Percentiles rank a stretch among this genome's conserved stretches.
Evolutionary conservation across 2,113 vertebrate species (phyloP).

Genomic region (Mesoclemmys tuberculata): DNA sequence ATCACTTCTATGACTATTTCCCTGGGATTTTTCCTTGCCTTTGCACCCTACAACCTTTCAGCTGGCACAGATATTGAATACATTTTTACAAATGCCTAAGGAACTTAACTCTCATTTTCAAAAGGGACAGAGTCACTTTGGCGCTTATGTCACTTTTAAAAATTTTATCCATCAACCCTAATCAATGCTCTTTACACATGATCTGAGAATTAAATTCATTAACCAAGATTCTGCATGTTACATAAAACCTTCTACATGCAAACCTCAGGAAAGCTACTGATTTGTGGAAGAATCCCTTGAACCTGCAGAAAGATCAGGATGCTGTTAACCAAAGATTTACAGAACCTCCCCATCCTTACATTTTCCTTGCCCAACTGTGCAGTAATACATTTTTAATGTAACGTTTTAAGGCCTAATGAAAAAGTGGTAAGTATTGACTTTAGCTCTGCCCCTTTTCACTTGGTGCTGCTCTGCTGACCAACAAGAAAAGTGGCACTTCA

Average conservation of each 20-base stretch:
- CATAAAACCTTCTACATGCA: rapidly evolving
- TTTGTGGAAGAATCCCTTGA: background rate
- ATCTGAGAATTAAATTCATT: background rate
- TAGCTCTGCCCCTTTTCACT: background rate
- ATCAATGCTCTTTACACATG: background rate
- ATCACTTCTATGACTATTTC: background rate
- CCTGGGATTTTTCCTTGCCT: background rate
- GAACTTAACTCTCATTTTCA: background rate
- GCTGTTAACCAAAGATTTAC: background rate
- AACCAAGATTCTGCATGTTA: background rate
- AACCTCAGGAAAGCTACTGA: rapidly evolving
- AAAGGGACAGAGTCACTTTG: background rate
- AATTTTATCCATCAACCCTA: background rate
- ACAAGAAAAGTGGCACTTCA: background rate
- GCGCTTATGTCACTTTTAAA: background rate
- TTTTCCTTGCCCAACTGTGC: background rate
- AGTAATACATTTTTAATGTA: constrained; percentile 41
- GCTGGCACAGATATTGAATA: background rate
- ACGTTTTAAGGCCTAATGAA: constrained; percentile 46
- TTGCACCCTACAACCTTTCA: background rate
- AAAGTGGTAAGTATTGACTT: constrained; percentile 62
- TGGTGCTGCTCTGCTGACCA: background rate
- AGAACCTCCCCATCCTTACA: background rate
- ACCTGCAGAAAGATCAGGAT: background rate
- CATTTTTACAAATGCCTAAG: background rate